These are phyloP conservation scores for Onychomys leucogaster DNA, from an alignment of 2,797 vertebrate genomes.

Conservation along the genomic window DNA sequence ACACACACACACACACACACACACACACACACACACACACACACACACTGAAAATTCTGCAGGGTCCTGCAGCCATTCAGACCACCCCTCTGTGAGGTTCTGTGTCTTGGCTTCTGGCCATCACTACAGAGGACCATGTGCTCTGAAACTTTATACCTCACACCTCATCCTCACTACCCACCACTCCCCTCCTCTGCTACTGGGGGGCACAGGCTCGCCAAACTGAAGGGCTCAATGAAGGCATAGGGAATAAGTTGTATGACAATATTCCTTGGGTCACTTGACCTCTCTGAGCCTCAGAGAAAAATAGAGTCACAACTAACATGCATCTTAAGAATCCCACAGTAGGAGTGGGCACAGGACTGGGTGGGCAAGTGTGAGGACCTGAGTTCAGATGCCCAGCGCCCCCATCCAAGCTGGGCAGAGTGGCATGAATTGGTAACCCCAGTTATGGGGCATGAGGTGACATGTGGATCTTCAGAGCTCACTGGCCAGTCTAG, in stretches of 20 bases:
- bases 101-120: background rate
- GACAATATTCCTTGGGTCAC: background rate
- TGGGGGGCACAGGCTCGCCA: background rate
- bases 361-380: background rate
- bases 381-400: background rate
- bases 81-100: background rate
- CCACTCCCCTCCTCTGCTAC: background rate
- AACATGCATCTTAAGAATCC: background rate
- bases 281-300: background rate
- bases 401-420: background rate
- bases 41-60: background rate
- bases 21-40: background rate
- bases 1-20: background rate
- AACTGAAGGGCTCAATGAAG: background rate
- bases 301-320: background rate
- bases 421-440: background rate
- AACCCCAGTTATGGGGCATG: background rate
- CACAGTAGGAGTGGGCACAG: no score
- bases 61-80: fast-evolving
- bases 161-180: background rate
- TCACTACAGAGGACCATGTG: background rate
- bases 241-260: background rate
- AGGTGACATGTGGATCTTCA: no score
- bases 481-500: background rate
- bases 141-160: background rate